phyloP scores from a whole-genome alignment of 2,113 vertebrate genomes.

The Aegypius monachus region DNA sequence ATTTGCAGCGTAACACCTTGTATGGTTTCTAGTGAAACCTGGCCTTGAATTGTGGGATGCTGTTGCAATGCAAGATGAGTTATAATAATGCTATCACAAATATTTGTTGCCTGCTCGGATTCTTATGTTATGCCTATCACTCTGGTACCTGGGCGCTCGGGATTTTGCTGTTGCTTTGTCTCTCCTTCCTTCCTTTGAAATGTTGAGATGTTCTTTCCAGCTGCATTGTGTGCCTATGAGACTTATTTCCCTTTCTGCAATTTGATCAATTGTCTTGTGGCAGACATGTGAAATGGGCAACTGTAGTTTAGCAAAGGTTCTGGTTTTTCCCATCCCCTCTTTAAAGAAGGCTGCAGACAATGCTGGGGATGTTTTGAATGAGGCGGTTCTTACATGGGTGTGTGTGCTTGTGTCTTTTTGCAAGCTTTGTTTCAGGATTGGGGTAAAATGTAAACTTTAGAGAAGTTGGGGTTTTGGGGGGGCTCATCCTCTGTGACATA shows the following conservation, averaged over 20 bases:
- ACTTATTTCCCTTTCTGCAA: background rate
- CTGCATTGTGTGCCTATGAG: background rate
- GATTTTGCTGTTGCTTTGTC: background rate
- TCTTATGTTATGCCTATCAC: background rate
- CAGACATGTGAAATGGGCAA: background rate
- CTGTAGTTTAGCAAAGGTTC: background rate
- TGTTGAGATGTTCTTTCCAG: background rate
- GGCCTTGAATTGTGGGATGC: background rate
- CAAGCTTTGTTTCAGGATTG: background rate
- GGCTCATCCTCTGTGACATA: background rate
- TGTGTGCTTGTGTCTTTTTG: background rate
- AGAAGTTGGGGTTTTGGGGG: accelerated
- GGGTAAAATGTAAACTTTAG: background rate
- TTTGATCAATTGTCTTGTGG: background rate
- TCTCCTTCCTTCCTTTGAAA: background rate
- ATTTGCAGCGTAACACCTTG: background rate
- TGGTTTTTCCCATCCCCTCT: background rate
- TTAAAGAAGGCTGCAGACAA: background rate
- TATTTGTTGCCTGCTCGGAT: background rate
- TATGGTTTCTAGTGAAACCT: background rate
- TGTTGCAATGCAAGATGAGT: background rate
- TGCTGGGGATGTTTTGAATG: background rate
- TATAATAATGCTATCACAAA: background rate
- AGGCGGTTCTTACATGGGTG: background rate
- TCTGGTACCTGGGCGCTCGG: background rate